Base-by-base conservation (phyloP, 2,888 invertebrate genomes). In the Platycnemis pennipes region DNA sequence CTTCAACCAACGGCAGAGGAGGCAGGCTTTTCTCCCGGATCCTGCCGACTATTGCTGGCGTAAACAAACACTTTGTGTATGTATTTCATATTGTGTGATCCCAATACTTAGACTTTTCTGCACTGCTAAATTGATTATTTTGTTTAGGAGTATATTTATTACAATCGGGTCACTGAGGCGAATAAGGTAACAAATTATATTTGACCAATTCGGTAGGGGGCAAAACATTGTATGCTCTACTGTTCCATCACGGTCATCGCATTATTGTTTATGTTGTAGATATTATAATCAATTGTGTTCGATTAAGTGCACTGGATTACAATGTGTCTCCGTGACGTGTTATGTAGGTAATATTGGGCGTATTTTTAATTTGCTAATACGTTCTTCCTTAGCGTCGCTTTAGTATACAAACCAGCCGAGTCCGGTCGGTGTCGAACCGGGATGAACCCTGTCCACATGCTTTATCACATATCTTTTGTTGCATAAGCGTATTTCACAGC, bases 21-120 rank as follows among this genome's bases (percentile, higher is more conserved):
- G 94, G 95, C 94, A 94, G 94, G 94, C 95, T 94, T 95, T 94
- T 77, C 94, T 94, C 91, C 94, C 88, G 94, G 94, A 94, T 89
- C 94, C 94, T 94, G 94, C 95, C 95, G 94, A 95, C 91, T 94
- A 94, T 95, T 94, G 94, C 94, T 94, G 94, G 95, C 88, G 95
- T 95, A 95, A 95, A 95, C 95, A 95, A 95, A 94, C 95, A 94
- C 87, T 77, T 94, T 94, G 94, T 49, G 86, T 88, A 88, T 94
- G 87, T 86, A 87, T 94, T 94, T 94, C 53, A 37, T 69, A 49
- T 91, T 94, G 37, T 26, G 88, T 69, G 87, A n/a, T 69, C 37
- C n/a, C 63, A 42, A 26, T 45, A n/a, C 26, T 16, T 63, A 44
- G 63, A 69, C 56, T 91, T 91, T 91, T 63, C 19, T 22, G 26